Evolutionary conservation across 2,888 invertebrate genomes (phyloP).

Genomic region (Acleris emargana): DNA sequence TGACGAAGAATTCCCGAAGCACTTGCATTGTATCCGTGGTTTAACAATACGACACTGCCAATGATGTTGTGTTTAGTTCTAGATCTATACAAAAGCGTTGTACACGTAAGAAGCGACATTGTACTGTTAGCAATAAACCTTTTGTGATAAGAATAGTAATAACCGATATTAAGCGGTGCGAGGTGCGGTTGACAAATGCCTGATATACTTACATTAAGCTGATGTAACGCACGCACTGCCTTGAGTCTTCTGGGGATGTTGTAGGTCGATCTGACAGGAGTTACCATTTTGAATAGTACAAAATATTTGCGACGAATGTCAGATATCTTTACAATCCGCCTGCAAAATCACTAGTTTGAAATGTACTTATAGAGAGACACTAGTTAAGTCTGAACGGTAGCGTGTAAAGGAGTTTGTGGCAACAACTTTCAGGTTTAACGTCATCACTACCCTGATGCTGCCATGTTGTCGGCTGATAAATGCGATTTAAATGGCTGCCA

Average conservation of each 20-base stretch:
- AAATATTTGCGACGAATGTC: no score
- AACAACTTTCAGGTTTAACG: no score
- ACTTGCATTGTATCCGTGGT: constrained; percentile 15
- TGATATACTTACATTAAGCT: constrained; percentile 3
- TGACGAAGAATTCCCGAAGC: constrained; percentile 1
- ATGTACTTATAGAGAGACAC: no score
- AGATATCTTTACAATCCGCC: no score
- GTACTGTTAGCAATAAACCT: constrained; percentile 74
- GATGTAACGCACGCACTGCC: constrained; percentile 10
- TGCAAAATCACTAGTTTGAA: no score
- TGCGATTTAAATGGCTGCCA: no score
- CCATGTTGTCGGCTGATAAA: no score
- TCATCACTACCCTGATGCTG: no score
- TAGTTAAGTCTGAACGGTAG: no score
- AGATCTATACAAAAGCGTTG: constrained; percentile 21
- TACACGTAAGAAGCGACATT: constrained; percentile 48
- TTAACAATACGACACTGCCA: constrained; percentile 60
- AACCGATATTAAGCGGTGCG: constrained; percentile 52
- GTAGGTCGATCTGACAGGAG: no score
- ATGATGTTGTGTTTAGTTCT: constrained; percentile 57
- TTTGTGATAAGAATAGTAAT: constrained; percentile 71
- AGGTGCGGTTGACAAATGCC: constrained; percentile 35
- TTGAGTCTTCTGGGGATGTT: neutral
- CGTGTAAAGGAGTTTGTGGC: no score
- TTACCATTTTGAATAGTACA: no score